Evolutionary conservation across 2,888 invertebrate species (phyloP).

Genomic region (Ophraella communa): DNA sequence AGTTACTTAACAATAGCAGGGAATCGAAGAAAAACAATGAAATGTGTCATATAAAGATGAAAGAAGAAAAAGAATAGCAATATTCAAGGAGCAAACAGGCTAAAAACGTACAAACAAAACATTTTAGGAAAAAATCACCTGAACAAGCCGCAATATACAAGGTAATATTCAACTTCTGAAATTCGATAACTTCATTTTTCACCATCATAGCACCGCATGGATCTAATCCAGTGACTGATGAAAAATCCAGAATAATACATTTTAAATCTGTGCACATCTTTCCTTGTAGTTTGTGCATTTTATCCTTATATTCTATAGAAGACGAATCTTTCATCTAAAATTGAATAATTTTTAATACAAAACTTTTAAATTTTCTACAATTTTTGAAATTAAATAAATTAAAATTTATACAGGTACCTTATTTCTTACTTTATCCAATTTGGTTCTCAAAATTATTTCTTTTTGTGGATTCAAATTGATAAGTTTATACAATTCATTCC

Average conservation of each 20-base stretch:
- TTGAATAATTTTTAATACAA: too few relatives aligned
- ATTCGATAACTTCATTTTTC: slow-evolving; percentile 63
- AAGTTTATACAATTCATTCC: slow-evolving; percentile 62
- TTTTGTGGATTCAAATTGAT: slow-evolving; percentile 63
- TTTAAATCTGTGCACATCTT: slow-evolving; percentile 50
- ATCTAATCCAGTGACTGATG: slow-evolving; percentile 69
- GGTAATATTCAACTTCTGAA: slow-evolving; percentile 62
- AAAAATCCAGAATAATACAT: slow-evolving; percentile 67
- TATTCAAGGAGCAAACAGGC: too few relatives aligned
- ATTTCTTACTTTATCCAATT: slow-evolving; percentile 53
- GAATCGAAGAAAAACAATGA: too few relatives aligned
- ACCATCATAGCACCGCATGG: slow-evolving; percentile 68
- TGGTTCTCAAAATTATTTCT: slow-evolving; percentile 57
- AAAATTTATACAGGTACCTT: slow-evolving; percentile 38
- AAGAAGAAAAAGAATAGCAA: too few relatives aligned
- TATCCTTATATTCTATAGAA: slow-evolving; percentile 22
- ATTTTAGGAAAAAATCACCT: slow-evolving; percentile 40
- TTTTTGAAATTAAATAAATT: background rate
- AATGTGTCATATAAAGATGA: too few relatives aligned
- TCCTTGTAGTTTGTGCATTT: slow-evolving; percentile 42
- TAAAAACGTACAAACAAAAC: too few relatives aligned
- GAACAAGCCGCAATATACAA: slow-evolving; percentile 61
- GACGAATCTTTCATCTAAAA: slow-evolving; percentile 11
- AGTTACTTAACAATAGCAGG: too few relatives aligned
- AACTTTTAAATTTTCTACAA: background rate